Evolutionary conservation across 2,797 vertebrate genomes (phyloP), one percentile per base, ranked within the genome.

Genomic region (Gadopsis bispinosus): DNA sequence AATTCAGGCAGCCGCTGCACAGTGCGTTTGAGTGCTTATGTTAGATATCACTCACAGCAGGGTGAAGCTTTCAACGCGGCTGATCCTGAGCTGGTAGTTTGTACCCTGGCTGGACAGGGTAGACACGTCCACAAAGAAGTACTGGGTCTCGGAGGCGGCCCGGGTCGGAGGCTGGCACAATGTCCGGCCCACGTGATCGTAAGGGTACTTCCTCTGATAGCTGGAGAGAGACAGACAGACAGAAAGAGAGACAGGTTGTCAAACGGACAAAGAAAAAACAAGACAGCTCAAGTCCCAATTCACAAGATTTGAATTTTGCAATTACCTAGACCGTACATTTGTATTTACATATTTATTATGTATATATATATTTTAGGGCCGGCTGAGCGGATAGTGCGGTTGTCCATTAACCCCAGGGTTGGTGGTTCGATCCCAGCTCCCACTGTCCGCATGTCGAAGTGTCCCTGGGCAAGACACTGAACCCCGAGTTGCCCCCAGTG

Each of bases 61-160:
- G 41, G 96, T 96, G 17, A 99, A 99, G 92, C 96, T 97, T 58
- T 98, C 96, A 65, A 99, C 96, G 0, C 95, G 96, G 81, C 96
- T 98, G 92, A 99, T 96, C 17, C 95, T 94, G 74, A 99, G 96
- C 90, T 95, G 96, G 92, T 97, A 99, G 20, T 95, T 95, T 16
- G 96, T 91, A 0, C 95, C 96, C 80, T 90, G 83, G 37, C 75
- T 86, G 4, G 98, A 97, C 7, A 99, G 92, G 0, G 98, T 99
- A 8, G 98, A 99, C 72, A 99, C 98, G 0, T 99, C 98, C 78
- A 99, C 96, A 0, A 96, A 99, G 93, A 99, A 99, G 89, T 93
- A 95, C 93, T 99, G 97, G 4, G 94, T 97, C 94, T 99, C 97
- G 0, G 95, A 93, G 63, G 95, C 93, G 0, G 91, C 95, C 67